Evolutionary conservation across 2,113 vertebrate genomes (phyloP), one percentile per base, ranked within the genome.

Genomic region (Coracopsis vasa): DNA sequence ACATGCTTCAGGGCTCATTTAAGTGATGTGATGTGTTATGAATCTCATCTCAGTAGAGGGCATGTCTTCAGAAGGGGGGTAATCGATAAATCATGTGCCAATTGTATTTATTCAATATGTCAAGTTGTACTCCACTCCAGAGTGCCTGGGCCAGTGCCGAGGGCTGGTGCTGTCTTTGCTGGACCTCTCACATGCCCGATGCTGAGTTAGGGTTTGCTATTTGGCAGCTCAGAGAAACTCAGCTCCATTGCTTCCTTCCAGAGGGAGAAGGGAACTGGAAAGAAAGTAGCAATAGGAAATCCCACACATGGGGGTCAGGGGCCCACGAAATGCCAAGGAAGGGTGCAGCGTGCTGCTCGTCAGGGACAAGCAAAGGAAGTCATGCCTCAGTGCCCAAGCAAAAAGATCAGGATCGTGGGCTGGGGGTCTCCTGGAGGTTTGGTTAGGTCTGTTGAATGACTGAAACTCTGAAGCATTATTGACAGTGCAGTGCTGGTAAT

Each of bases 321-420:
- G 5, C 27, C 42, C 13, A 7, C 25, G 61, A n/a, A 87, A 42
- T 0, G 0, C 33, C 60, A n/a, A 0, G 0, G 0, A 42, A 66
- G 60, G 24, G 39, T 8, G 5, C 64, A 35, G 39, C 1, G 41
- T 72, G 27, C 70, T 54, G 48, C 71, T 56, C 39, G 27, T 9
- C 48, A 48, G 53, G 10, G 21, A 44, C 21, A 72, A 62, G 12
- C 41, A 42, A 10, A 51, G 45, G 51, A 53, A 45, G 20, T 21
- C 41, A 12, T 27, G 27, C 5, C 33, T 73, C 6, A 1, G 7
- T 44, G 17, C 29, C 67, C 45, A 35, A 37, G 70, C 61, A 2
- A 56, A 69, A 69, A 3, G 6, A 53, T 20, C 27, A 45, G 50
- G 4, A 8, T 78, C 15, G 9, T 2, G 4, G 41, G 16, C 62